Evolutionary conservation across 2,888 invertebrate species (phyloP).

Genomic region (Alsophila aescularia): DNA sequence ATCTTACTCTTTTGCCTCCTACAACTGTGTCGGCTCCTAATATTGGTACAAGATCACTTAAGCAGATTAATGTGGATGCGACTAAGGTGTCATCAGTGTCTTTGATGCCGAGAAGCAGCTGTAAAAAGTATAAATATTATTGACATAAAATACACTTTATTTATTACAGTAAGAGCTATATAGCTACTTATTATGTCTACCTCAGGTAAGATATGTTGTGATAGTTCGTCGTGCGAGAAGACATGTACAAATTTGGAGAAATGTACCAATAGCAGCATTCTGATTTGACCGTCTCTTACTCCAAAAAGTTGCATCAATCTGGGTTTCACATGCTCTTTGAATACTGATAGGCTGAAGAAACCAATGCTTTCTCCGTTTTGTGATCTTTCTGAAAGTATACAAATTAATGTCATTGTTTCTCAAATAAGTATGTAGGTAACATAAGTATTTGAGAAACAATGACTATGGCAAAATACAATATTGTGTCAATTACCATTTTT

Average conservation of each 20-base stretch:
- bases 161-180: not conserved
- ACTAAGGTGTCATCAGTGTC: slow-evolving; percentile 94
- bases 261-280: slow-evolving; percentile 90
- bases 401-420: not conserved
- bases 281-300: slow-evolving; percentile 91
- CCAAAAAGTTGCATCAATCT: slow-evolving; percentile 92
- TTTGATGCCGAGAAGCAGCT: slow-evolving; percentile 93
- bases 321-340: slow-evolving; percentile 90
- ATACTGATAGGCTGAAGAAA: slow-evolving; percentile 88
- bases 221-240: slow-evolving; percentile 90
- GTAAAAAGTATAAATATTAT: slow-evolving; percentile 49
- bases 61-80: slow-evolving; percentile 90
- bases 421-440: no score
- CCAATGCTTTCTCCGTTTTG: slow-evolving; percentile 78
- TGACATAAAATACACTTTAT: not conserved
- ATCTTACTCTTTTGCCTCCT: slow-evolving; percentile 90
- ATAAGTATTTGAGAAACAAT: no score
- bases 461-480: no score
- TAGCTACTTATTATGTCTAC: slow-evolving; percentile 61
- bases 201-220: slow-evolving; percentile 92
- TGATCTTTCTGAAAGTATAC: slow-evolving; percentile 59
- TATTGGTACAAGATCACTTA: slow-evolving; percentile 93
- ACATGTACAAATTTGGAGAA: slow-evolving; percentile 90
- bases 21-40: slow-evolving; percentile 94
- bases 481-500: slow-evolving; percentile 87